Percentiles rank a stretch among this genome's conserved stretches.
These are phyloP conservation scores for Gasterosteus aculeatus DNA, from an alignment of 2,113 vertebrate genomes.

Conservation along the genomic window DNA sequence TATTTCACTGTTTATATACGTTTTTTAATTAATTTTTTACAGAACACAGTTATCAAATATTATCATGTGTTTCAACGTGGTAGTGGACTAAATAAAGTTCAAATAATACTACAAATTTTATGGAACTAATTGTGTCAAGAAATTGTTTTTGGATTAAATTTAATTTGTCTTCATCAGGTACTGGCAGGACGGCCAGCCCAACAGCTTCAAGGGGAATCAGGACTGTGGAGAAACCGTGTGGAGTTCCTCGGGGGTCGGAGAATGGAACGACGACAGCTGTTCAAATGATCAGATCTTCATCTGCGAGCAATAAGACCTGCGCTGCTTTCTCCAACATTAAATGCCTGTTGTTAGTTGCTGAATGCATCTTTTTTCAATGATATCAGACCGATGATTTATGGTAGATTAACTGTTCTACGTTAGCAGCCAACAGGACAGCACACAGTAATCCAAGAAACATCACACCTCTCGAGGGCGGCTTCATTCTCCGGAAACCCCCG, in stretches of 20 bases:
- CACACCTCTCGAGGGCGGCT: neutral
- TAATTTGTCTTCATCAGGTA: slow-evolving; percentile 24
- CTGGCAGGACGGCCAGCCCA: slow-evolving; percentile 53
- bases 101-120: too few species aligned
- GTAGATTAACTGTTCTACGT: slow-evolving; percentile 44
- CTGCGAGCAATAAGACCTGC: slow-evolving; percentile 39
- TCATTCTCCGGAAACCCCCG: slow-evolving; percentile 1
- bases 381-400: slow-evolving; percentile 23
- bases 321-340: neutral
- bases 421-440: too few species aligned
- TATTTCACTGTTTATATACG: neutral
- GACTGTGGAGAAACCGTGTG: slow-evolving; percentile 54
- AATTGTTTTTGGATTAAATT: too few species aligned
- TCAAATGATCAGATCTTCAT: slow-evolving; percentile 11
- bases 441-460: slow-evolving; percentile 30
- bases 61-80: too few species aligned
- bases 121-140: too few species aligned
- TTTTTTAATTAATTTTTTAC: too few species aligned
- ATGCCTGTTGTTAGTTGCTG: neutral
- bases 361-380: neutral
- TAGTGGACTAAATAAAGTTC: too few species aligned
- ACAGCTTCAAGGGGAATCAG: slow-evolving; percentile 32
- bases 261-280: slow-evolving; percentile 55
- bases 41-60: neutral
- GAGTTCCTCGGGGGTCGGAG: neutral